Evolutionary conservation across 2,797 vertebrate species (phyloP).

Genomic region (Chelonia mydas): DNA sequence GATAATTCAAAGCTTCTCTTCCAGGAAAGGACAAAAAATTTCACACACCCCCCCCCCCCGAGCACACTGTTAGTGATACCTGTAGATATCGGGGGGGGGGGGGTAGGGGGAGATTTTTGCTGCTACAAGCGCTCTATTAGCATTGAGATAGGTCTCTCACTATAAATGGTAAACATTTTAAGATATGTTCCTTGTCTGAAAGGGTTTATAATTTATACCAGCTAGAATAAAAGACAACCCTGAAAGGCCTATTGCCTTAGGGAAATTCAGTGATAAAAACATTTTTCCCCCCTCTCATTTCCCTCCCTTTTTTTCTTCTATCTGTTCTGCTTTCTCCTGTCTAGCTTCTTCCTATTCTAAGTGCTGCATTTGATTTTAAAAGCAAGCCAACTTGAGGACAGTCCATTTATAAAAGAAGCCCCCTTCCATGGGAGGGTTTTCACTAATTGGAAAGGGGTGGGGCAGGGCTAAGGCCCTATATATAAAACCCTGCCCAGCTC

Average conservation of each 20-base stretch:
- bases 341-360: neutral
- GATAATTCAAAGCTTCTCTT: neutral
- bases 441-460: neutral
- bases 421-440: neutral
- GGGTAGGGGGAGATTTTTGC: fast-evolving
- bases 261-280: neutral
- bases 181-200: neutral
- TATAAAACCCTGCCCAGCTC: neutral
- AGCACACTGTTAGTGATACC: neutral
- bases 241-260: neutral
- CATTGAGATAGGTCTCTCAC: neutral
- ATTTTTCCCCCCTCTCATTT: fast-evolving
- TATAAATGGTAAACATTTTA: neutral
- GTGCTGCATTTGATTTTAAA: neutral
- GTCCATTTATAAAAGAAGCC: neutral
- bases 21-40: neutral
- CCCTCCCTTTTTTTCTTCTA: neutral
- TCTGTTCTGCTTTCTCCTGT: neutral
- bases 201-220: neutral
- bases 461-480: neutral
- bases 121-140: neutral
- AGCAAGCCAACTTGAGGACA: neutral
- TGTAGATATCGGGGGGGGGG: neutral
- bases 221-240: neutral
- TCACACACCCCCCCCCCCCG: too few relatives aligned